These are phyloP conservation scores for Drosophila parthenogenetica DNA, from an alignment of 2,888 invertebrate species.

Conservation along the genomic window DNA sequence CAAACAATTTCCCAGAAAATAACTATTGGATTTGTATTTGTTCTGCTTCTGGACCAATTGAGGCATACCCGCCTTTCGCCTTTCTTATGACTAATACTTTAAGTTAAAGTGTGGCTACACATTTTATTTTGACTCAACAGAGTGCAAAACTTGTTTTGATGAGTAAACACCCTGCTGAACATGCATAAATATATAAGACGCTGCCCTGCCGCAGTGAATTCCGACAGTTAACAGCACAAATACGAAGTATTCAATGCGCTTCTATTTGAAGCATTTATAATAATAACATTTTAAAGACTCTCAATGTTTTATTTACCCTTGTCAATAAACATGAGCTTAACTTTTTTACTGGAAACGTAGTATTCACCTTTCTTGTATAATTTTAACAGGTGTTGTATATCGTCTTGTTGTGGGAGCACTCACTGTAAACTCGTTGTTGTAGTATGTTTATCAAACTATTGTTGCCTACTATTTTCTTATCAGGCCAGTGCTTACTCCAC, in stretches of 20 bases:
- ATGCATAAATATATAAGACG: conserved; percentile 20
- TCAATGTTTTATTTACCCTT: conserved; percentile 7
- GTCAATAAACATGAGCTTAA: not conserved
- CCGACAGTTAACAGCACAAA: conserved; percentile 36
- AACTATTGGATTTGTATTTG: not conserved
- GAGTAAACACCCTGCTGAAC: conserved; percentile 12
- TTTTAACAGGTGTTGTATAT: conserved; percentile 18
- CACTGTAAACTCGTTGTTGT: conserved; percentile 32
- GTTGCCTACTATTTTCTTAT: conserved; percentile 45
- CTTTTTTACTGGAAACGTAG: conserved; percentile 17
- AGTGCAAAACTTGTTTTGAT: conserved; percentile 53
- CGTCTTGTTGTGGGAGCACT: conserved; percentile 11
- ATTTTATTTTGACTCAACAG: conserved; percentile 52
- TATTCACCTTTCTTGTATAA: conserved; percentile 15
- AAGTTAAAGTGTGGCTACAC: conserved; percentile 37
- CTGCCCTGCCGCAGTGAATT: conserved; percentile 26
- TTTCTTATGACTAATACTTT: conserved; percentile 30
- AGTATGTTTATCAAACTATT: conserved; percentile 43
- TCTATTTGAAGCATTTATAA: conserved; percentile 14
- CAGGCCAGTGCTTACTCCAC: conserved; percentile 42
- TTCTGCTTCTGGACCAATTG: conserved; percentile 15
- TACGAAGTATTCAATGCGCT: conserved; percentile 2
- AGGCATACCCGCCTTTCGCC: conserved; percentile 17
- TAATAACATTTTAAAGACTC: conserved; percentile 7
- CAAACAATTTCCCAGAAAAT: not conserved